Conservation (phyloP, 2,113 vertebrate genomes). For the Serinus canaria region DNA sequence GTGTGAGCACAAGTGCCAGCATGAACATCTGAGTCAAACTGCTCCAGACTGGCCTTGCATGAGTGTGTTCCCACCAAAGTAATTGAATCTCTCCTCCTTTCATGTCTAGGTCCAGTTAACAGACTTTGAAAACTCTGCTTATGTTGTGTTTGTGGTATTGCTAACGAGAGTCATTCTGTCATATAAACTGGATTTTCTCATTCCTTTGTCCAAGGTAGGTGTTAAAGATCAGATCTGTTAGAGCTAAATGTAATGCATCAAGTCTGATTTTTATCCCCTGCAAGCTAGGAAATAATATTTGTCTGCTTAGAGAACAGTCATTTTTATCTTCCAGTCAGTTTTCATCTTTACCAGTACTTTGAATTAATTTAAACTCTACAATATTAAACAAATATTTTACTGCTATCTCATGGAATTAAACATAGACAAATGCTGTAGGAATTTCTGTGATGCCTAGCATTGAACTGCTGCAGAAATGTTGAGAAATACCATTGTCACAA, state of each 20-base stretch:
- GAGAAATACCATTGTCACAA: neutral
- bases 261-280: neutral
- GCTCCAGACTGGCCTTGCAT: neutral
- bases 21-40: fast-evolving
- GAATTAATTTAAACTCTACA: neutral
- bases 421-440: neutral
- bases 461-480: neutral
- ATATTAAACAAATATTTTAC: neutral
- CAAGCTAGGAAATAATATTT: neutral
- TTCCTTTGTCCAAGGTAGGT: constrained; percentile 94
- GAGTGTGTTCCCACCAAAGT: neutral
- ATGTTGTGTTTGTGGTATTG: constrained; percentile 95
- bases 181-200: constrained; percentile 96
- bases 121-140: constrained; percentile 97
- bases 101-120: constrained; percentile 89
- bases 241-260: neutral
- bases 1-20: neutral
- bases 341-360: neutral
- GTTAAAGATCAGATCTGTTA: neutral
- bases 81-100: neutral
- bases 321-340: neutral
- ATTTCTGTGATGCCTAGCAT: neutral
- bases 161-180: constrained; percentile 97
- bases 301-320: neutral
- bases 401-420: neutral